Evolutionary conservation across 2,888 invertebrate species (phyloP), one percentile per base, ranked within the genome.

Genomic region (Lissonota sp.): DNA sequence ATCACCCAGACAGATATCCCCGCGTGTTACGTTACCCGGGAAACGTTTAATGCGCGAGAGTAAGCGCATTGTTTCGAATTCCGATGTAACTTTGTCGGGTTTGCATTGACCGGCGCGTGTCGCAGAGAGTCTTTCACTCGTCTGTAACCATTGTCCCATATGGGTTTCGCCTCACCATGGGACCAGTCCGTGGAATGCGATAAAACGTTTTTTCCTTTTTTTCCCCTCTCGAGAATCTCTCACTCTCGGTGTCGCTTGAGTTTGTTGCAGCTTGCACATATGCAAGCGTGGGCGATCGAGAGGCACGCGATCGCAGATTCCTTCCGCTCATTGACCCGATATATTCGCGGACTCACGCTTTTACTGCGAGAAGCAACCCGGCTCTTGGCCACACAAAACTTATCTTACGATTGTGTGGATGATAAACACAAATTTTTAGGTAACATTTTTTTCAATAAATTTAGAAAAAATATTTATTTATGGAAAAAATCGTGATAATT

Each of bases 251-350:
- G n/a, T 40, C 26, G 39, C 70, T 55, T 49, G 72, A 39, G 44
- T 51, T n/a, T 42, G 60, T 46, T 70, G 82, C 75, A 75, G 71
- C 44, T 55, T 60, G 44, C 39, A 57, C 37, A 53, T 26, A 26
- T 26, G 26, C 3, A 26, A 26, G 70, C 71, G 82, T 79, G 79
- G 80, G 82, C 79, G 79, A 67, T 60, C 72, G 72, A 63, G 80
- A 80, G 76, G 40, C 76, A 77, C 76, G 53, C 55, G 70, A 64
- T 46, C 64, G 74, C 71, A 79, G 79, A 82, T 82, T 82, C 82
- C 82, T 82, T 82, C 79, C 78, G 82, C 82, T 75, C 82, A 49
- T 82, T 82, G 82, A 82, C 82, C 82, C 82, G 82, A 82, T 79
- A 82, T 82, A 26, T 79, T 67, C 44, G 75, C 75, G 75, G 75